A percentile compares a stretch with the other conserved stretches of the same genome.
phyloP scores from a whole-genome alignment of 2,113 vertebrate genomes.

The Bufo bufo region DNA sequence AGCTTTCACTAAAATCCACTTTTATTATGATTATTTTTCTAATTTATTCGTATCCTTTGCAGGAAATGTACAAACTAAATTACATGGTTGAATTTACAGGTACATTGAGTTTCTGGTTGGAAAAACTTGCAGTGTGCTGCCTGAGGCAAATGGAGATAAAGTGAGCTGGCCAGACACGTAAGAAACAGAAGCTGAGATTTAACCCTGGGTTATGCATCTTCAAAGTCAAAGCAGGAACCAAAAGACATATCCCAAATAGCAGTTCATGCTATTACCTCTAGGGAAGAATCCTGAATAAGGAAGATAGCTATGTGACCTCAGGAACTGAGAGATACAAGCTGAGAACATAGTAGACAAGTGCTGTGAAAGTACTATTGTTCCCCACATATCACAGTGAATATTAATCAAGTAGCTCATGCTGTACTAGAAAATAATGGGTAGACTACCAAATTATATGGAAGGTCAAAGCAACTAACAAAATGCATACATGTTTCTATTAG shows the following conservation, averaged over 20 bases:
- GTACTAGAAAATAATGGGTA: background rate
- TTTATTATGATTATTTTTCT: slow-evolving; percentile 42
- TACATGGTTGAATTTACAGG: slow-evolving; percentile 53
- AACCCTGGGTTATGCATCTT: slow-evolving; percentile 23
- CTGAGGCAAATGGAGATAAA: slow-evolving; percentile 45
- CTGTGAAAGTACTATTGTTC: background rate
- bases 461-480: background rate
- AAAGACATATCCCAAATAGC: background rate
- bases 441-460: background rate
- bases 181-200: slow-evolving; percentile 31
- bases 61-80: slow-evolving; percentile 48
- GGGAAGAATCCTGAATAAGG: slow-evolving; percentile 9
- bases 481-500: background rate
- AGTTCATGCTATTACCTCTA: slow-evolving; percentile 1
- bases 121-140: slow-evolving; percentile 25
- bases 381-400: background rate
- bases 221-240: slow-evolving; percentile 38
- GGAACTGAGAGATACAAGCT: background rate
- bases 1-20: slow-evolving; percentile 14
- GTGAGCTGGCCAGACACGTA: background rate
- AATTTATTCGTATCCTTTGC: slow-evolving; percentile 24
- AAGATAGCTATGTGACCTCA: slow-evolving; percentile 21
- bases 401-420: background rate
- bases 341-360: background rate
- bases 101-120: slow-evolving; percentile 24